Evolutionary conservation across 2,888 invertebrate genomes (phyloP).

Genomic region (Pediacus dermestoides): DNA sequence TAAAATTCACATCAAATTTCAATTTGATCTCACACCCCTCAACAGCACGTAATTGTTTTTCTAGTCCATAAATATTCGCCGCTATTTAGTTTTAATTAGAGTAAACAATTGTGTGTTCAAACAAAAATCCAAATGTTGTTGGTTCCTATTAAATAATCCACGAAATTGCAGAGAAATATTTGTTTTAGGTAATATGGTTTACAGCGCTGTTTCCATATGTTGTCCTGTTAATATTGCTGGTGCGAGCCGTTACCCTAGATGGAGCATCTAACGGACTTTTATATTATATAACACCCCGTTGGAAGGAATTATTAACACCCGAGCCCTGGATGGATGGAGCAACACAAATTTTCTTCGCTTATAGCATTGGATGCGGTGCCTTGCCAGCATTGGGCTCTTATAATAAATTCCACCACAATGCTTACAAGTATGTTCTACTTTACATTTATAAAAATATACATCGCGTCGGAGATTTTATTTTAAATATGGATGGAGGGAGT

Average conservation of each 20-base stretch:
- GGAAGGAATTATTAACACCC: slow-evolving; percentile 53
- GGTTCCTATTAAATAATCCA: too few relatives aligned
- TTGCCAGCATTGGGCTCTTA: slow-evolving; percentile 71
- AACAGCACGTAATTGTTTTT: too few relatives aligned
- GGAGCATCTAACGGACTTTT: slow-evolving; percentile 63
- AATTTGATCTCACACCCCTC: too few relatives aligned
- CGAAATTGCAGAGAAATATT: too few relatives aligned
- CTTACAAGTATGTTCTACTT: slow-evolving; percentile 58
- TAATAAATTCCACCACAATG: slow-evolving; percentile 74
- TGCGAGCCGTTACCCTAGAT: slow-evolving; percentile 63
- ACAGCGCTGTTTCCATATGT: slow-evolving; percentile 72
- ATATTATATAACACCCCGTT: slow-evolving; percentile 65
- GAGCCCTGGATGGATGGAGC: slow-evolving; percentile 73
- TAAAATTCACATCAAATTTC: too few relatives aligned
- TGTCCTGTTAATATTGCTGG: slow-evolving; percentile 63
- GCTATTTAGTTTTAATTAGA: too few relatives aligned
- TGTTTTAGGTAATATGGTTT: slow-evolving; percentile 69
- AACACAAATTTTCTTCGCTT: slow-evolving; percentile 74
- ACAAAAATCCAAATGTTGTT: too few relatives aligned
- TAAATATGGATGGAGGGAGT: not conserved
- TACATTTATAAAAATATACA: slow-evolving; percentile 4
- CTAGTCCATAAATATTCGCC: too few relatives aligned
- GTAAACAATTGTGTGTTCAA: too few relatives aligned
- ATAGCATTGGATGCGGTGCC: slow-evolving; percentile 74
- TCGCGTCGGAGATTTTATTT: too few relatives aligned